Percentiles rank a stretch among this genome's conserved stretches.
phyloP scores from a whole-genome alignment of 2,113 vertebrate genomes.

The Rostratula benghalensis region DNA sequence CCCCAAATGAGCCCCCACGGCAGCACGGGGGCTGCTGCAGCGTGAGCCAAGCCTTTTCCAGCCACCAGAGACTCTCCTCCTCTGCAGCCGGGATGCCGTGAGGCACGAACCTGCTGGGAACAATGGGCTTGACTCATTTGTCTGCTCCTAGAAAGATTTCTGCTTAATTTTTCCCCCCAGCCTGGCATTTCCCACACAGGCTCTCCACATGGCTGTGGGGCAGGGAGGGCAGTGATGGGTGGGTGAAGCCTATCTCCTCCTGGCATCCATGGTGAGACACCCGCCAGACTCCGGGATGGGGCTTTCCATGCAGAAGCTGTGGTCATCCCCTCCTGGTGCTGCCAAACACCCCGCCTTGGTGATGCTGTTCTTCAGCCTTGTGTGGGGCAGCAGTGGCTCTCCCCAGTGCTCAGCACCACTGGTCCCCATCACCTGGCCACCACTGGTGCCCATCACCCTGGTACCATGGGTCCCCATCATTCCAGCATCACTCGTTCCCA shows the following conservation, averaged over 20 bases:
- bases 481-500: too few species aligned
- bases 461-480: background rate
- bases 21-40: background rate
- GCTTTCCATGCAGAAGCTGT: background rate
- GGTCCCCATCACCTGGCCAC: too few species aligned
- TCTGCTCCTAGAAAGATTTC: background rate
- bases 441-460: too few species aligned
- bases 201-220: background rate
- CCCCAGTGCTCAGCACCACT: background rate
- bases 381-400: background rate
- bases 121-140: background rate
- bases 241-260: background rate
- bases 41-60: background rate
- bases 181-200: background rate
- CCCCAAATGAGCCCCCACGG: background rate
- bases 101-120: background rate
- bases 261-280: background rate
- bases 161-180: background rate
- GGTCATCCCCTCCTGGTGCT: background rate
- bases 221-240: background rate
- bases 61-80: background rate
- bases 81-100: accelerated
- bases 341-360: background rate
- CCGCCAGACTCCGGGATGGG: background rate
- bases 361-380: background rate